phyloP scores from a whole-genome alignment of 2,797 vertebrate species.

The Lagorchestes hirsutus region DNA sequence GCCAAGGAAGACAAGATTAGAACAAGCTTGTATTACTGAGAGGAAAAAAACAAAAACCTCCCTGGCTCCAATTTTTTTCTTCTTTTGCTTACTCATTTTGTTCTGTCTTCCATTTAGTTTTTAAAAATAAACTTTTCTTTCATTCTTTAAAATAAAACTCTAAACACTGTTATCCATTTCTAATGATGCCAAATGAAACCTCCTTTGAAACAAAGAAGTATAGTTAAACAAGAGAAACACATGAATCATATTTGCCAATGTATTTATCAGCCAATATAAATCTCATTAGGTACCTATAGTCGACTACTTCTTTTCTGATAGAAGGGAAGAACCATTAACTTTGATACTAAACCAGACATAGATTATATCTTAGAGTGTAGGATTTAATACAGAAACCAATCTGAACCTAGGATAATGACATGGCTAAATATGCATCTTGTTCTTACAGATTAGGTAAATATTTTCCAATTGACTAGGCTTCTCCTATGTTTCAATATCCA shows the following conservation, averaged over 20 bases:
- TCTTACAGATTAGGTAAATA: neutral
- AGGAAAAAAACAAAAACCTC: neutral
- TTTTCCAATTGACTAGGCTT: neutral
- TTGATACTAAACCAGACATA: neutral
- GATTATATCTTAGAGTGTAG: neutral
- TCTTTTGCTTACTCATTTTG: neutral
- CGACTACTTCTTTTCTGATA: neutral
- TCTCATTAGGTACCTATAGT: neutral
- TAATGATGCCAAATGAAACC: neutral
- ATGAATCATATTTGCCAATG: neutral
- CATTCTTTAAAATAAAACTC: neutral
- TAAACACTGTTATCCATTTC: neutral
- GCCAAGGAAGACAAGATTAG: neutral
- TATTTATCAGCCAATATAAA: neutral
- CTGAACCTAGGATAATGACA: neutral
- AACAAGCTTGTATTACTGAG: neutral
- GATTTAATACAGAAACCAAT: neutral
- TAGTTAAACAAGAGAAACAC: neutral
- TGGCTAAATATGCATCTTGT: neutral
- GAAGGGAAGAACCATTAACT: neutral
- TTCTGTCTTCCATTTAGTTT: neutral
- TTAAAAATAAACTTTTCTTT: neutral
- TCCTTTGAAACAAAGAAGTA: neutral
- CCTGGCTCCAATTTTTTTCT: neutral
- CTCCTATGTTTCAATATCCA: neutral